Evolutionary conservation across 1,140 invertebrate species (phyloP).

Genomic region (Trinorchestia longiramus): DNA sequence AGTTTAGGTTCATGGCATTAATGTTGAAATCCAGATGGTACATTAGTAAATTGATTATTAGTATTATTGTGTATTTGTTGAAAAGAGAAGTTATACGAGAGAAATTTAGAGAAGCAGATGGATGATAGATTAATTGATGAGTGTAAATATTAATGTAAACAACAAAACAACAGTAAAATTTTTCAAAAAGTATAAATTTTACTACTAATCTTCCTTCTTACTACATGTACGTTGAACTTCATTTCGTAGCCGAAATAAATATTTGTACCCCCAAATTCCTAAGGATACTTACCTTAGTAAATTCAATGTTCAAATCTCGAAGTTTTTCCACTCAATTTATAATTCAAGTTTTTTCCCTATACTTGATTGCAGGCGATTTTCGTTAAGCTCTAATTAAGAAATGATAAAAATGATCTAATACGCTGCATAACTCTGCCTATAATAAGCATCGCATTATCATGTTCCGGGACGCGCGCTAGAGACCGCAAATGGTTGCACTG

Average conservation of each 20-base stretch:
- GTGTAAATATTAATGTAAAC: not conserved
- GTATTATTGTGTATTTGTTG: not conserved
- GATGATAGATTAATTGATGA: not conserved
- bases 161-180: not conserved
- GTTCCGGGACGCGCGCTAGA: too few species aligned
- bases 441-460: too few species aligned
- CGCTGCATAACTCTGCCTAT: too few species aligned
- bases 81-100: not conserved
- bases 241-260: not conserved
- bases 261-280: not conserved
- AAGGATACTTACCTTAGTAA: not conserved
- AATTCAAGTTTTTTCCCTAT: not conserved
- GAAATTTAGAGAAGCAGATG: not conserved
- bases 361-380: too few species aligned
- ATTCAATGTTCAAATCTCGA: not conserved
- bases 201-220: not conserved
- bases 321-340: not conserved
- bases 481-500: too few species aligned
- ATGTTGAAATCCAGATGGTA: not conserved
- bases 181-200: not conserved
- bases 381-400: too few species aligned
- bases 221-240: not conserved
- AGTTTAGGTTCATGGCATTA: not conserved
- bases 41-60: not conserved
- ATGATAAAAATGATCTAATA: too few species aligned